These are phyloP conservation scores for Oryzias celebensis DNA, from an alignment of 2,113 vertebrate species.

Conservation along the genomic window DNA sequence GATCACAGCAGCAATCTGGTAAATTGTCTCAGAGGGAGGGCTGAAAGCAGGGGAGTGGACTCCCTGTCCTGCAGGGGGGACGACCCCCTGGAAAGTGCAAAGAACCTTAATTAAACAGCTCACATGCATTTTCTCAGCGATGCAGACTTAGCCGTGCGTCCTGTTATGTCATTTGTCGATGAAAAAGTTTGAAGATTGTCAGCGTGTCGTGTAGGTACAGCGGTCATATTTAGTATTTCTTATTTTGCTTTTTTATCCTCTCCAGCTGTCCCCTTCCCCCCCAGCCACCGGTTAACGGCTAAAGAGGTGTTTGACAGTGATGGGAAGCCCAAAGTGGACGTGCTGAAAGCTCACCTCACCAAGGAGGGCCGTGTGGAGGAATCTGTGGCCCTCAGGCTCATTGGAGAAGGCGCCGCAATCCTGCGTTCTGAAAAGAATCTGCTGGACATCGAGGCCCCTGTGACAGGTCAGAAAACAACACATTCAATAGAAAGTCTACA, in stretches of 20 bases:
- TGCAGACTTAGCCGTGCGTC: conserved; percentile 38
- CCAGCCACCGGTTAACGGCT: conserved; percentile 94
- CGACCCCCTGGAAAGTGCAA: conserved; percentile 50
- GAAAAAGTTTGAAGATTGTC: conserved; percentile 18
- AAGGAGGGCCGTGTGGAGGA: conserved; percentile 98
- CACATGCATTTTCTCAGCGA: conserved; percentile 35
- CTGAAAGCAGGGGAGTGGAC: conserved; percentile 43
- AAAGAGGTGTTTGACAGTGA: conserved; percentile 99
- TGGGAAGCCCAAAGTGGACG: conserved; percentile 95
- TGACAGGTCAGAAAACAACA: conserved; percentile 84
- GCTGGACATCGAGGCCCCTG: conserved; percentile 97
- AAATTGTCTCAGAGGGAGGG: conserved; percentile 57
- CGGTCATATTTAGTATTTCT: not conserved
- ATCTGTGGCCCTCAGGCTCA: conserved; percentile 91
- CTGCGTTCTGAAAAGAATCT: conserved; percentile 94
- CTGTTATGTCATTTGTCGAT: conserved; percentile 34
- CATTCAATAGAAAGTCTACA: no score
- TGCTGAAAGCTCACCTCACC: conserved; percentile 97
- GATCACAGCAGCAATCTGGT: conserved; percentile 54
- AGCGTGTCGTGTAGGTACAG: conserved; percentile 12
- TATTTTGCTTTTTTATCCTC: not conserved
- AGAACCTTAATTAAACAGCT: conserved; percentile 59
- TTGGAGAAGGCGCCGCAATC: conserved; percentile 93
- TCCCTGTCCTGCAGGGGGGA: conserved; percentile 35
- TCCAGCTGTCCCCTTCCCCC: conserved; percentile 96